Evolutionary conservation across 1,140 invertebrate species (phyloP).

Genomic region (Brachionus koreanus): DNA sequence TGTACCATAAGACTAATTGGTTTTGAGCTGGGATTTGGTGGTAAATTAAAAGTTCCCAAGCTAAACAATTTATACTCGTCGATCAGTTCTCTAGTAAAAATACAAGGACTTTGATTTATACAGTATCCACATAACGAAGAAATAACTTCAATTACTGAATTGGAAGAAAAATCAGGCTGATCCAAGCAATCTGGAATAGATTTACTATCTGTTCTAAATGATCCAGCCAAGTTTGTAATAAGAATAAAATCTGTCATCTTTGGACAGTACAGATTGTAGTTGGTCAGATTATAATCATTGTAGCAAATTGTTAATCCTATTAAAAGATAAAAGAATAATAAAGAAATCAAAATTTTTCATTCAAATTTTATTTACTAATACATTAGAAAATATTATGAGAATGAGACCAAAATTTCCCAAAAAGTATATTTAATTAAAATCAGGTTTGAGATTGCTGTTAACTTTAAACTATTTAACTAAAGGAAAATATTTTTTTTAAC

Average conservation of each 20-base stretch:
- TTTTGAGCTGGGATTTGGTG: neutral
- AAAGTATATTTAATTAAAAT: too few species aligned
- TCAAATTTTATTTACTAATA: too few species aligned
- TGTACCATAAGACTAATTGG: neutral
- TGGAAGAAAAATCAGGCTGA: neutral
- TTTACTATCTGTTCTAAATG: neutral
- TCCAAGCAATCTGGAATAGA: neutral
- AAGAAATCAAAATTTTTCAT: too few species aligned
- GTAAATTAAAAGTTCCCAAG: neutral
- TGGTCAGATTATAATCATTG: constrained; percentile 4
- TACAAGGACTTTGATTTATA: neutral
- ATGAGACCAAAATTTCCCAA: too few species aligned
- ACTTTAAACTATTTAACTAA: too few species aligned
- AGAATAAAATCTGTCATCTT: neutral
- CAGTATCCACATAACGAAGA: constrained; percentile 7
- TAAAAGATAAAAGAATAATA: neutral
- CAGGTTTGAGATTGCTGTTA: too few species aligned
- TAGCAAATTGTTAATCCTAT: constrained; percentile 16
- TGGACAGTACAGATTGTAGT: constrained; percentile 38
- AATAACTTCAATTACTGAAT: neutral
- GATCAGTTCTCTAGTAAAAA: constrained; percentile 13
- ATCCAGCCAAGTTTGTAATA: neutral
- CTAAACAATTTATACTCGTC: neutral
- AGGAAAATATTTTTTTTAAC: too few species aligned
- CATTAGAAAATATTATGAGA: too few species aligned